Evolutionary conservation across 2,797 vertebrate genomes (phyloP), one percentile per base, ranked within the genome.

Genomic region (Apogon hyalosoma): DNA sequence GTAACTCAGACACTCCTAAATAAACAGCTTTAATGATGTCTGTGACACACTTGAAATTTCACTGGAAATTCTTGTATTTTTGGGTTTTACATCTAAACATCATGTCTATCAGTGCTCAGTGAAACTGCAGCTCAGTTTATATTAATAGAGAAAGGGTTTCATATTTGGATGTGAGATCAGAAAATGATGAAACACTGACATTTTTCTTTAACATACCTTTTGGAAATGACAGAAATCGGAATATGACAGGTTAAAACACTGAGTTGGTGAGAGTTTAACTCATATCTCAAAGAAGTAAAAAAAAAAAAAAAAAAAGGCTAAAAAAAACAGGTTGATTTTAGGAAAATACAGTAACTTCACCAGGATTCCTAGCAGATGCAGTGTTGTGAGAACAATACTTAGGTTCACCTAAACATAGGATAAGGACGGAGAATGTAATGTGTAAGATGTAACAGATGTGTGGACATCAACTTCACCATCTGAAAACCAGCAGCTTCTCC

Each of bases 141-240:
- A 39, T 69, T 54, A 43, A 56, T 68, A 59, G 54, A 77, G 75
- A 76, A 72, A 72, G 64, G 68, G 73, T 61, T 57, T 50, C 8
- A 21, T 12, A 28, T 9, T 21, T 33, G 7, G 38, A 57, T 11
- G 45, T 28, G 46, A 21, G 45, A 61, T 56, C 55, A 33, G 31
- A 33, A 21, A 19, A 12, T 10, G 12, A 48, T 48, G 16, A 42
- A 42, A 42, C 40, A 42, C 40, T 42, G 40, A 33, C 7, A 33
- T 33, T 4, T 8, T 6, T 6, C 31, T 33, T 33, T 33, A 33
- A 33, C 7, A 8, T 33, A 33, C 69, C 66, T 63, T 70, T 31
- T 42, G 66, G 66, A 15, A 31, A 43, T 36, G 1, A 16, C 21
- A 39, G 7, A 65, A 53, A 33, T 6, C 0, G 18, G 18, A 42